Percentiles rank a stretch among this genome's conserved stretches.
Conservation (phyloP, 2,888 invertebrate species). For the Pinctada fucata region DNA sequence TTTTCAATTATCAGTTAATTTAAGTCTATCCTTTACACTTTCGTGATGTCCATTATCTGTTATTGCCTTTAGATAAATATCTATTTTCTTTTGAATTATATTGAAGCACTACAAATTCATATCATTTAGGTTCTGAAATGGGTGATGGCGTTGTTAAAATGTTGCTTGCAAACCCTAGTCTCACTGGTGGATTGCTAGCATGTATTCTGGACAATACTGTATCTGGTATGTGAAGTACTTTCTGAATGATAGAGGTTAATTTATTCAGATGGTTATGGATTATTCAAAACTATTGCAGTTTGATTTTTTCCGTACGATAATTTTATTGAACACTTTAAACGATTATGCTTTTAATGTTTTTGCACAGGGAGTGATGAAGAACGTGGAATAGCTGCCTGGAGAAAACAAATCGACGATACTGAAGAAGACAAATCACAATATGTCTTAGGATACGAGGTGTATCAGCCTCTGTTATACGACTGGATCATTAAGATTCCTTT, state of each 20-base stretch:
- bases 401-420: constrained; percentile 20
- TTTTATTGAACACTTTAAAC: too few relatives aligned
- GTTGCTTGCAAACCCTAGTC: constrained; percentile 23
- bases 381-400: constrained; percentile 47
- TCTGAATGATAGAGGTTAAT: too few relatives aligned
- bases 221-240: constrained; percentile 11
- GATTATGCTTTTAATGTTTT: too few relatives aligned
- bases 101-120: too few relatives aligned
- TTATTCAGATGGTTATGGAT: too few relatives aligned
- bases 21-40: too few relatives aligned
- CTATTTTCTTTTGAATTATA: too few relatives aligned
- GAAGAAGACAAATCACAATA: background rate
- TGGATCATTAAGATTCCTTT: background rate
- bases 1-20: too few relatives aligned
- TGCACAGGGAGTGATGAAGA: constrained; percentile 45
- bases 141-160: constrained; percentile 19
- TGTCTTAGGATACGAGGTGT: constrained; percentile 44
- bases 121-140: constrained; percentile 9
- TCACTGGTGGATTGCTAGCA: constrained; percentile 19
- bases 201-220: constrained; percentile 31
- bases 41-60: too few relatives aligned
- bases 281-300: too few relatives aligned
- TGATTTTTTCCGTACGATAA: background rate
- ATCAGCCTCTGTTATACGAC: constrained; percentile 37
- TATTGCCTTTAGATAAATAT: too few relatives aligned